Evolutionary conservation across 2,888 invertebrate species (phyloP).

Genomic region (Bedellia somnulentella): DNA sequence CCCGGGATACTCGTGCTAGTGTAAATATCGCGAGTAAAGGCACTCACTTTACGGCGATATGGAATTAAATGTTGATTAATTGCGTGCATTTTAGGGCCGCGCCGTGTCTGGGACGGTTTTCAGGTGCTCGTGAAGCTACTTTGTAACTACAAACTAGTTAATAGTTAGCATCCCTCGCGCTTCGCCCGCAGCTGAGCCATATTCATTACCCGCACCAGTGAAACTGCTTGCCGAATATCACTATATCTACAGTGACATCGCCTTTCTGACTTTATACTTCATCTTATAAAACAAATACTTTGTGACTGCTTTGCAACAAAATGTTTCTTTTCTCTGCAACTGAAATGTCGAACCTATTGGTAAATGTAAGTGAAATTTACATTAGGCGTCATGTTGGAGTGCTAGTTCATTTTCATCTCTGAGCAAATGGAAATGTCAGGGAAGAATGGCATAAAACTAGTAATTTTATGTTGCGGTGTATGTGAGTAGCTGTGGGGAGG

Average conservation of each 20-base stretch:
- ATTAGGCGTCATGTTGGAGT: too few relatives aligned
- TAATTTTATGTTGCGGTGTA: constrained; percentile 15
- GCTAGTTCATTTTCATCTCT: too few relatives aligned
- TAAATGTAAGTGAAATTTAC: constrained; percentile 5
- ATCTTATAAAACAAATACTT: too few relatives aligned
- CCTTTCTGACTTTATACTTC: too few relatives aligned
- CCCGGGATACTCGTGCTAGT: constrained; percentile 34
- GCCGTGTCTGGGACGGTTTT: constrained; percentile 19
- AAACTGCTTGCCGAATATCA: too few relatives aligned
- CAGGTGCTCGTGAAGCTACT: constrained; percentile 39
- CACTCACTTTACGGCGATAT: constrained; percentile 22
- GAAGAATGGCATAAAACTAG: constrained; percentile 13
- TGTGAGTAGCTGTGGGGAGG: constrained; percentile 18
- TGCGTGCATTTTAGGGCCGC: constrained; percentile 32
- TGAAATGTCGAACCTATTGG: too few relatives aligned
- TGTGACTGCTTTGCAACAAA: too few relatives aligned
- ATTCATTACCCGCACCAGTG: constrained; percentile 16
- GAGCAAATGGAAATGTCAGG: too few relatives aligned
- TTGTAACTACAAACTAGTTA: constrained; percentile 44
- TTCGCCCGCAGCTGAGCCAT: constrained; percentile 23
- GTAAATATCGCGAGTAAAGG: constrained; percentile 3
- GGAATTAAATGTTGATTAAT: constrained; percentile 57
- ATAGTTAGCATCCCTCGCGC: constrained; percentile 18
- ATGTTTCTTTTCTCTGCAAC: too few relatives aligned
- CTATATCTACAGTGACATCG: too few relatives aligned